Percentiles rank a stretch among this genome's conserved stretches.
Conservation (phyloP, 2,797 vertebrate species). For the Notamacropus eugenii region DNA sequence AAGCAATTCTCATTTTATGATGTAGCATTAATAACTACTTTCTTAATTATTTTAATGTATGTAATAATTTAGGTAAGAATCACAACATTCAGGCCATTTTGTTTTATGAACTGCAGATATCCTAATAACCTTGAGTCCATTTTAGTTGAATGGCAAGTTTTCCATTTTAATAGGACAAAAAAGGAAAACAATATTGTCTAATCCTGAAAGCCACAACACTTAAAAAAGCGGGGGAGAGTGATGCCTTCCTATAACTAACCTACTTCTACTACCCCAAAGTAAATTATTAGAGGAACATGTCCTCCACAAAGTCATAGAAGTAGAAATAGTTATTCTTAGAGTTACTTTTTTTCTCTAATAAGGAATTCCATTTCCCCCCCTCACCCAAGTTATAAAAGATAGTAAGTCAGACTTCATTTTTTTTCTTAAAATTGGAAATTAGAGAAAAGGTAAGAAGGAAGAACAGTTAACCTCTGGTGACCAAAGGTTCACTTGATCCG, state of each 20-base stretch:
- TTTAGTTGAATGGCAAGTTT: conserved; percentile 36
- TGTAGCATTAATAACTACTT: conserved; percentile 54
- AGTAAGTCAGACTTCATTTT: conserved; percentile 27
- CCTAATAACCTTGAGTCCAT: conserved; percentile 74
- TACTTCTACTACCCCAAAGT: neutral
- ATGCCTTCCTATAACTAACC: neutral
- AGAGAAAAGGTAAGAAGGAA: conserved; percentile 78
- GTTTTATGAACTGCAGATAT: conserved; percentile 76
- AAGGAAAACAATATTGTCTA: conserved; percentile 28
- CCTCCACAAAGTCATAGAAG: conserved; percentile 11
- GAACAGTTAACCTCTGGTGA: conserved; percentile 90
- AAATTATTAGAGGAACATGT: neutral
- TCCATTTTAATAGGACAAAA: conserved; percentile 49
- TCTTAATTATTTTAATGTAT: conserved; percentile 72
- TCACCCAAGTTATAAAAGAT: conserved; percentile 63
- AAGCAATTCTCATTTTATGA: conserved; percentile 60
- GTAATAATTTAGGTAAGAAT: conserved; percentile 72
- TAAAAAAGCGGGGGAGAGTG: neutral
- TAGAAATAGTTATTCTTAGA: neutral
- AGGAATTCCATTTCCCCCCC: conserved; percentile 57
- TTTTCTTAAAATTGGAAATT: conserved; percentile 71
- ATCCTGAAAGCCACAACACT: conserved; percentile 52
- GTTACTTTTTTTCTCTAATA: neutral
- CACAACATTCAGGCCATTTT: conserved; percentile 61
- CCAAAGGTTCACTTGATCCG: conserved; percentile 88